phyloP scores from a whole-genome alignment of 2,113 vertebrate species.

The Spermophilus dauricus region DNA sequence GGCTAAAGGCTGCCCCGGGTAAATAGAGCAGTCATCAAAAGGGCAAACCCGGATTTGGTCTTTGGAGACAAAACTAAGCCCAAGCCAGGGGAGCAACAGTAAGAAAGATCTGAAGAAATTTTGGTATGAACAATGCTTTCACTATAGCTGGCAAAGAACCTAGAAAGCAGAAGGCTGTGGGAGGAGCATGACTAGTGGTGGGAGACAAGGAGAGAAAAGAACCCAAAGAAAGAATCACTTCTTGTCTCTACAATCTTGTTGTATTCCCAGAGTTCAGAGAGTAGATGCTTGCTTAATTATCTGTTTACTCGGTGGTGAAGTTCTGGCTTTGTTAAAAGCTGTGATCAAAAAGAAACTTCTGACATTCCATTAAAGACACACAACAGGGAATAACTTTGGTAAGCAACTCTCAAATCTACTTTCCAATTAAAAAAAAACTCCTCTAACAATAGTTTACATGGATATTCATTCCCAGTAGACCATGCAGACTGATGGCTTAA shows the following conservation, averaged over 20 bases:
- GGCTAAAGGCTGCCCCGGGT: neutral
- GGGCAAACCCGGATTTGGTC: neutral
- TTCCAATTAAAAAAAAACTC: neutral
- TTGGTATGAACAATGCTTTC: neutral
- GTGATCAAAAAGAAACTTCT: conserved; percentile 7
- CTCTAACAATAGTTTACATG: neutral
- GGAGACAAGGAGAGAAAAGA: conserved; percentile 48
- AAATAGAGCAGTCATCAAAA: conserved; percentile 1
- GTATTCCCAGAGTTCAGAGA: neutral
- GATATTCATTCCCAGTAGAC: neutral
- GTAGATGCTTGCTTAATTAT: neutral
- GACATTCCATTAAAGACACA: neutral
- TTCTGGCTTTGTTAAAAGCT: neutral
- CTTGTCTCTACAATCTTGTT: neutral
- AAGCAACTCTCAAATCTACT: neutral
- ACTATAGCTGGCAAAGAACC: conserved; percentile 39
- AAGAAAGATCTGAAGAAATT: neutral
- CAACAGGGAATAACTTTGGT: neutral
- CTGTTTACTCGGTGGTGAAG: neutral
- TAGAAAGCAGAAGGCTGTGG: conserved; percentile 50
- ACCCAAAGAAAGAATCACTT: conserved; percentile 44
- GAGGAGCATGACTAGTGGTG: neutral
- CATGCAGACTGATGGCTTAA: neutral
- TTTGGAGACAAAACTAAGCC: neutral
- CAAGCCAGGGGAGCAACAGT: neutral